Percentiles rank a stretch among this genome's conserved stretches.
phyloP scores from a whole-genome alignment of 1,140 invertebrate species.

The Cheumatopsyche charites region DNA sequence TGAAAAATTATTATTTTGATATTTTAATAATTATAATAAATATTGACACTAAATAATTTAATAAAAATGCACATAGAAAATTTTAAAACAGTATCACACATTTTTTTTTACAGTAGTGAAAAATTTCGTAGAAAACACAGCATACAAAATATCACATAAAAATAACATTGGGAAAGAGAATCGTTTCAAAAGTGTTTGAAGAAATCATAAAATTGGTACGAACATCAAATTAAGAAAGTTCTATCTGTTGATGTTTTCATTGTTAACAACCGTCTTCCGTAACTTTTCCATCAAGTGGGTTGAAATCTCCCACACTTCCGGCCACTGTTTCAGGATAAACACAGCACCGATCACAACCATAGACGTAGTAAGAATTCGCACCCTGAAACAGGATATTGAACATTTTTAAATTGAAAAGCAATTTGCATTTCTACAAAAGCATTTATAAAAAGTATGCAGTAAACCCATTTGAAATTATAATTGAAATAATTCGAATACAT shows the following conservation, averaged over 20 bases:
- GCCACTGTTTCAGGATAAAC: constrained; percentile 87
- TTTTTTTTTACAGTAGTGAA: constrained; percentile 16
- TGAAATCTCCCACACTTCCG: constrained; percentile 77
- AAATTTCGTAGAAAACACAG: constrained; percentile 30
- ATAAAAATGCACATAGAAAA: constrained; percentile 27
- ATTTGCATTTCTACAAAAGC: neutral
- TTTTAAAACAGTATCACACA: constrained; percentile 30
- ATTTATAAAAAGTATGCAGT: neutral
- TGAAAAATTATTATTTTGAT: neutral
- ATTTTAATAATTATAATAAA: neutral
- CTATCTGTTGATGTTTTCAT: constrained; percentile 36
- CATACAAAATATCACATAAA: constrained; percentile 31
- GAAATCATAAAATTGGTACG: neutral
- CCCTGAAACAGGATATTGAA: constrained; percentile 64
- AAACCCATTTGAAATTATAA: too few relatives aligned
- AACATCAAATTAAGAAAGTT: neutral
- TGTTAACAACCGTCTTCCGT: constrained; percentile 54
- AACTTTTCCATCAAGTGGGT: constrained; percentile 55
- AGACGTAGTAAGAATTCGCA: constrained; percentile 83
- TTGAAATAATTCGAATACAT: too few relatives aligned
- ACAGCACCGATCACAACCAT: constrained; percentile 78
- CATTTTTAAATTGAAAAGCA: neutral
- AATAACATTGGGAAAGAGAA: constrained; percentile 18
- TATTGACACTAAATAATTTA: constrained; percentile 19
- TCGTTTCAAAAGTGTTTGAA: neutral